Percentiles rank a stretch among this genome's conserved stretches.
Conservation (phyloP, 2,113 vertebrate species). For the Saguinus midas region DNA sequence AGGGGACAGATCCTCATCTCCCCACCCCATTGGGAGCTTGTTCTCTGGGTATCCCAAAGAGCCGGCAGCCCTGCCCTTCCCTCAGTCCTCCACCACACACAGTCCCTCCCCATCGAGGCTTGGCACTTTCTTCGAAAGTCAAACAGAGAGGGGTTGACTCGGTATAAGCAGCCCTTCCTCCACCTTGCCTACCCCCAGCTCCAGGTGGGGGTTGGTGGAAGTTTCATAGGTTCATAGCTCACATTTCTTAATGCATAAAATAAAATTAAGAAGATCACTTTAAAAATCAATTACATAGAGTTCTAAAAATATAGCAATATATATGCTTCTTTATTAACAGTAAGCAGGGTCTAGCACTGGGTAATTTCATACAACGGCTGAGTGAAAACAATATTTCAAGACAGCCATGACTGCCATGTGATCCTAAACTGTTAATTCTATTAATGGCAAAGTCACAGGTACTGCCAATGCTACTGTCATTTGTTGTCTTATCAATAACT, state of each 20-base stretch:
- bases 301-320: background rate
- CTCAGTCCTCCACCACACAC: background rate
- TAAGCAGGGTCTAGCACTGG: background rate
- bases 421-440: background rate
- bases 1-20: background rate
- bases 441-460: background rate
- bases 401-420: fast-evolving
- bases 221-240: background rate
- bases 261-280: background rate
- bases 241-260: background rate
- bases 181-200: slow-evolving; percentile 26
- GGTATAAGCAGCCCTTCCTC: background rate
- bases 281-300: background rate
- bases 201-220: background rate
- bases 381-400: background rate
- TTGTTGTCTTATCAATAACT: too few species aligned
- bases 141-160: background rate
- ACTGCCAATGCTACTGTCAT: background rate
- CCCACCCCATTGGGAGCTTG: background rate
- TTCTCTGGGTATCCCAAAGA: background rate
- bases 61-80: background rate
- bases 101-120: background rate
- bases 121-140: background rate
- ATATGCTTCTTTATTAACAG: background rate
- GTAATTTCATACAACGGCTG: background rate